A percentile compares a stretch with the other conserved stretches of the same genome.
phyloP scores from a whole-genome alignment of 2,797 vertebrate genomes.

The Halcyon leucocephala region DNA sequence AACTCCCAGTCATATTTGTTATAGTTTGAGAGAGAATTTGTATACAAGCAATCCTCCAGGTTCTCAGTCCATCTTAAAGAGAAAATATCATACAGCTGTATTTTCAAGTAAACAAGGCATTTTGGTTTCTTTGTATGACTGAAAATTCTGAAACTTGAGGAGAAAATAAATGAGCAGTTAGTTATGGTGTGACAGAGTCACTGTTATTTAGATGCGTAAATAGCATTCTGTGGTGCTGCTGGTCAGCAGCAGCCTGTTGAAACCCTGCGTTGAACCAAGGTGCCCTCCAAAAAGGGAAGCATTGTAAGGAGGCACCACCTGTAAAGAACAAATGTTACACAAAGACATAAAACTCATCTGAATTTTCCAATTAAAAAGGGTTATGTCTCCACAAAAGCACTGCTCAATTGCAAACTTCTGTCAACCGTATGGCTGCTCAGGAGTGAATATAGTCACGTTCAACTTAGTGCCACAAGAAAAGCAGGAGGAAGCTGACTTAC shows the following conservation, averaged over 20 bases:
- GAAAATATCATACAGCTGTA: neutral
- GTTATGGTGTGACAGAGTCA: neutral
- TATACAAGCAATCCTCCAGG: neutral
- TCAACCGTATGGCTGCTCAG: neutral
- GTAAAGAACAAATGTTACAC: neutral
- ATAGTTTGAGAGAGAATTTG: neutral
- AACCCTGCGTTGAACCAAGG: neutral
- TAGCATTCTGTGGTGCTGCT: conserved; percentile 25
- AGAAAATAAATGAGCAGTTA: conserved; percentile 42
- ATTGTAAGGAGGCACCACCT: neutral
- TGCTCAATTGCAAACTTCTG: neutral
- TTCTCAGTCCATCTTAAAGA: neutral
- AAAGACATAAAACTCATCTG: neutral
- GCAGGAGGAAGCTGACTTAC: neutral
- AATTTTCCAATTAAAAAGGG: neutral
- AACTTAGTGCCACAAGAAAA: neutral
- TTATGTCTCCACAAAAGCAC: neutral
- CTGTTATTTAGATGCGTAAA: conserved; percentile 50
- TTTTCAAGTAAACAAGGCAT: conserved; percentile 4
- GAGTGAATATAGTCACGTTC: neutral
- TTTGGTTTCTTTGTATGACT: neutral
- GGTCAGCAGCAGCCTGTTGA: neutral
- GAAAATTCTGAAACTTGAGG: conserved; percentile 39
- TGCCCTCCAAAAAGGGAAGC: neutral
- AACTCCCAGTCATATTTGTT: neutral